Evolutionary conservation across 1,140 invertebrate genomes (phyloP), one percentile per base, ranked within the genome.

Genomic region (Achroia grisella): DNA sequence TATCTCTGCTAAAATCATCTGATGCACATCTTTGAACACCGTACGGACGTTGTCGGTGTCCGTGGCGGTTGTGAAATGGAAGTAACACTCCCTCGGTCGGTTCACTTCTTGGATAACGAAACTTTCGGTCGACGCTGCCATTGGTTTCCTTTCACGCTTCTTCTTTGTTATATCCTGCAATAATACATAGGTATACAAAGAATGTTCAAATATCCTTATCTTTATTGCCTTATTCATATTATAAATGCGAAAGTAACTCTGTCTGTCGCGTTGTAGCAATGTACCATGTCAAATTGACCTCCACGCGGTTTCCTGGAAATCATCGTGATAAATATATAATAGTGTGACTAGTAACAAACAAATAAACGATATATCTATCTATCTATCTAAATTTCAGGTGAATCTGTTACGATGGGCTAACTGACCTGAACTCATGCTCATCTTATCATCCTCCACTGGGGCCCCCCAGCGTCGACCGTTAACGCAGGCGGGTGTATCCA

Each of bases 41-140:
- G 86, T 88, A 35, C 87, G 86, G 4, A 93, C 90, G 64, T 93
- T 93, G 45, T 91, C 87, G 0, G 92, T 93, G 63, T 93, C 91
- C 0, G 92, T 93, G 10, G 92, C 92, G 0, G 90, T 89, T 0
- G 92, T 94, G 62, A 89, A 93, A 62, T 94, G 92, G 65, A 89
- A 90, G 62, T 90, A 93, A 54, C 89, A 89, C 49, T 90, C 86
- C 0, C 88, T 57, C 0, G 84, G 56, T 2, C 82, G 56, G 8
- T 39, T 54, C 6, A 62, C 74, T 12, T 80, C 75, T 1, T 61
- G 33, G 0, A 73, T 44, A 0, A 77, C 63, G 45, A 76, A 76
- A 1, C 66, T 41, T n/a, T 77, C 74, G 0, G 71, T 60, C 0
- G 74, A 58, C 4, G 66, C 1, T 59, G 23, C 1, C 6, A 23